phyloP scores from a whole-genome alignment of 2,888 invertebrate species.

The Amphipyra tragopoginis region DNA sequence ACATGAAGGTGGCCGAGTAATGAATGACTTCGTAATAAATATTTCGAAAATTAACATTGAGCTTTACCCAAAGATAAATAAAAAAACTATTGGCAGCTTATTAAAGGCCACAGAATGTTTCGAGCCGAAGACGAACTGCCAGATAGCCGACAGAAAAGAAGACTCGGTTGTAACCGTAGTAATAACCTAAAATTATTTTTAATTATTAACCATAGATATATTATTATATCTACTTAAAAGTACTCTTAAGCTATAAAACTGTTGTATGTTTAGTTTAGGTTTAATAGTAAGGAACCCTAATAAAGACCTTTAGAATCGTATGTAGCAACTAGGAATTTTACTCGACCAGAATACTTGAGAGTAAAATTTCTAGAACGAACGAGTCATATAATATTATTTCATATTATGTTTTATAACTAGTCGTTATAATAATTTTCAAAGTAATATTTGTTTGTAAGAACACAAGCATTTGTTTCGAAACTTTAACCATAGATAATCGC shows the following conservation, averaged over 20 bases:
- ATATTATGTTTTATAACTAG: slow-evolving; percentile 32
- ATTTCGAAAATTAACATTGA: too few species aligned
- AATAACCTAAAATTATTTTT: background rate
- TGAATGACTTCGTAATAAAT: too few species aligned
- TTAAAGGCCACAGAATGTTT: too few species aligned
- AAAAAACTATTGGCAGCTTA: too few species aligned
- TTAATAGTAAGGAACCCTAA: slow-evolving; percentile 2
- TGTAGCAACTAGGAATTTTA: slow-evolving; percentile 6
- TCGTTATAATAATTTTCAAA: slow-evolving; percentile 27
- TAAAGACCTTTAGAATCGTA: slow-evolving; percentile 13
- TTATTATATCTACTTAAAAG: background rate
- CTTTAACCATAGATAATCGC: background rate
- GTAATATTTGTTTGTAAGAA: slow-evolving; percentile 10
- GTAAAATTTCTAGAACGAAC: slow-evolving; percentile 6
- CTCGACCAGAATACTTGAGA: background rate
- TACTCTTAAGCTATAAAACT: slow-evolving; percentile 4
- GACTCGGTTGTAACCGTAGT: too few species aligned
- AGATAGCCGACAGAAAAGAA: too few species aligned
- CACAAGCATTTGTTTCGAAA: slow-evolving; percentile 14
- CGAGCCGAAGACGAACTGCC: too few species aligned
- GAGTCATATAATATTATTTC: slow-evolving; percentile 7
- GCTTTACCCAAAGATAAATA: too few species aligned
- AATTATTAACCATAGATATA: background rate
- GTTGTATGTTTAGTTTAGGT: slow-evolving; percentile 22
- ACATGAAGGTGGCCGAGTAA: too few species aligned